These are phyloP conservation scores for Pyrrhosoma nymphula DNA, from an alignment of 2,888 invertebrate species.

Conservation along the genomic window DNA sequence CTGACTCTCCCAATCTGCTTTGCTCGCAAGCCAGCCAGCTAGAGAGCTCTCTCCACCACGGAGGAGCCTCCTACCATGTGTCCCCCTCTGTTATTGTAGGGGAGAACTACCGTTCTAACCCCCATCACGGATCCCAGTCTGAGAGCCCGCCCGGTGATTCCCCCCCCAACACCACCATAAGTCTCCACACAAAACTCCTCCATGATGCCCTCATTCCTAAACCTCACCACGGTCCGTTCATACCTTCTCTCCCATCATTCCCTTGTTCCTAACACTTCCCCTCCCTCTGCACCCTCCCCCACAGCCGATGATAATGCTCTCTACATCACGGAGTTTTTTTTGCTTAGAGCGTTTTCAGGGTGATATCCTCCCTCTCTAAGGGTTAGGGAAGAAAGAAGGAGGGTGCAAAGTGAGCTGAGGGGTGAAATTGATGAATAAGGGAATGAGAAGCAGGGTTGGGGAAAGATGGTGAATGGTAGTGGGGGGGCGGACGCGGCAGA, in stretches of 20 bases:
- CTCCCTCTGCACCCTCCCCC: not conserved
- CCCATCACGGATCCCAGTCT: not conserved
- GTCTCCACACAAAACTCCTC: not conserved
- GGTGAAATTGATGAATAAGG: conserved; percentile 1
- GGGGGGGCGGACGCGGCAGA: too few species aligned
- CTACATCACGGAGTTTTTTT: not conserved
- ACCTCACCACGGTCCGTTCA: not conserved
- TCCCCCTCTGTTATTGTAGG: not conserved
- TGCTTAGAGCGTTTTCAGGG: not conserved
- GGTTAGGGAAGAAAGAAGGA: not conserved
- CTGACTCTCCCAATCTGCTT: not conserved
- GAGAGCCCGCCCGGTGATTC: not conserved
- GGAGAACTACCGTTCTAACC: not conserved
- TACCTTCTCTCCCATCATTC: not conserved
- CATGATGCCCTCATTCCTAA: not conserved
- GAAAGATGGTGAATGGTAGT: not conserved
- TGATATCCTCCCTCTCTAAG: not conserved
- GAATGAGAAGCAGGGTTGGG: not conserved
- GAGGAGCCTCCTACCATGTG: not conserved
- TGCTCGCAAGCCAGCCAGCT: not conserved
- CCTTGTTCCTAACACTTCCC: not conserved
- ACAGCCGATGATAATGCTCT: not conserved
- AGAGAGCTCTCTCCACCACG: not conserved
- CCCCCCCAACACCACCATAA: not conserved
- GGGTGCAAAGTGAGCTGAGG: not conserved